Percentiles rank a stretch among this genome's conserved stretches.
phyloP scores from a whole-genome alignment of 2,888 invertebrate species.

The Cactoblastis cactorum region DNA sequence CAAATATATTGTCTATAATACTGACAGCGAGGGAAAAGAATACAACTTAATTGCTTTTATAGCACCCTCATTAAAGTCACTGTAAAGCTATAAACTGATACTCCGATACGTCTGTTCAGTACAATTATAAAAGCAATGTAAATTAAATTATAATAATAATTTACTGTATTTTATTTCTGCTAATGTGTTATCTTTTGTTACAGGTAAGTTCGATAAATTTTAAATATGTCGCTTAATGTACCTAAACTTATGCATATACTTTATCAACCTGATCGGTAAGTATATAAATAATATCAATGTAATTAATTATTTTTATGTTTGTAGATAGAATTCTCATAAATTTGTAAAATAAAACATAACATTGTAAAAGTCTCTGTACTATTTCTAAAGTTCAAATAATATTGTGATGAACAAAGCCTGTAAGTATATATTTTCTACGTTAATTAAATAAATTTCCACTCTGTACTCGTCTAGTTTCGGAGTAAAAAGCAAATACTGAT shows the following conservation, averaged over 20 bases:
- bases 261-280: slow-evolving; percentile 12
- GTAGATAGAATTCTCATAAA: too few species aligned
- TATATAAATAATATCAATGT: slow-evolving; percentile 15
- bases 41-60: slow-evolving; percentile 57
- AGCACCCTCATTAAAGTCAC: slow-evolving; percentile 33
- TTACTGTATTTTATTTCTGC: too few species aligned
- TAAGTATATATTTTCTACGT: neutral
- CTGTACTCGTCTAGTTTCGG: neutral
- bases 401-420: too few species aligned
- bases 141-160: too few species aligned
- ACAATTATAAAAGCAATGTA: too few species aligned
- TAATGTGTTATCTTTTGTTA: slow-evolving; percentile 44
- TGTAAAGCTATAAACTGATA: slow-evolving; percentile 7
- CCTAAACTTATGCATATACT: too few species aligned
- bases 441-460: neutral
- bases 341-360: too few species aligned
- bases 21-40: slow-evolving; percentile 47
- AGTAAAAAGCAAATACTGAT: neutral
- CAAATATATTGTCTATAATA: slow-evolving; percentile 52
- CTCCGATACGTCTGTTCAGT: too few species aligned
- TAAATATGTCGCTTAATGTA: too few species aligned
- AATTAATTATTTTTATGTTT: too few species aligned
- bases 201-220: slow-evolving; percentile 62
- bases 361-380: too few species aligned
- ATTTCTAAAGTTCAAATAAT: too few species aligned